phyloP scores from a whole-genome alignment of 2,888 invertebrate species.

The Drosophila stalkeri region DNA sequence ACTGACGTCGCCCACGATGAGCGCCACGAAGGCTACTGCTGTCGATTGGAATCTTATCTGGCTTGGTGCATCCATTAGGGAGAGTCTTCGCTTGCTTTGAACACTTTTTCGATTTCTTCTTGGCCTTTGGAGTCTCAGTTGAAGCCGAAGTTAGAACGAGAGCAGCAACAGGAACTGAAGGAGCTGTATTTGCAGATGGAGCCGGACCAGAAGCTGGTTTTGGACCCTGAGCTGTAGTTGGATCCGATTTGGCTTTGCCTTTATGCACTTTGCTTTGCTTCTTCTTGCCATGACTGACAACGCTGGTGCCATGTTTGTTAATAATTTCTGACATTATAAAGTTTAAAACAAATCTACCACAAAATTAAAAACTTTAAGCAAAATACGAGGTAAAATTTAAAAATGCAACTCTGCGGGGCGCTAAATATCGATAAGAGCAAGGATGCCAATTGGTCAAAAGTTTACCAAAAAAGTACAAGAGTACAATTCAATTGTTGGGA shows the following conservation, averaged over 20 bases:
- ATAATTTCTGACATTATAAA: conserved; percentile 22
- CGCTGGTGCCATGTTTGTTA: not conserved
- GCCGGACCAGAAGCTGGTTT: too few relatives aligned
- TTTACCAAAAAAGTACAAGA: not conserved
- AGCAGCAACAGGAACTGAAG: not conserved
- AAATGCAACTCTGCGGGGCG: not conserved
- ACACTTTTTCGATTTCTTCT: not conserved
- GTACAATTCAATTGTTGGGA: not conserved
- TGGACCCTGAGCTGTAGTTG: too few relatives aligned
- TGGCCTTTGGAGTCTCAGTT: not conserved
- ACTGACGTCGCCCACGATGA: not conserved
- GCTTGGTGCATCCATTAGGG: not conserved
- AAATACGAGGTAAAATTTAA: not conserved
- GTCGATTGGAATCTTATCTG: too few relatives aligned
- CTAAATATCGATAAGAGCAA: not conserved
- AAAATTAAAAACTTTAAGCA: not conserved
- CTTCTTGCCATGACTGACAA: not conserved
- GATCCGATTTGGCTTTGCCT: not conserved
- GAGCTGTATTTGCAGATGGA: not conserved
- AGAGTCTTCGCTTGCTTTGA: not conserved
- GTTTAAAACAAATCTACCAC: not conserved
- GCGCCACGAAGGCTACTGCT: not conserved
- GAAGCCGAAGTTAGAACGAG: not conserved
- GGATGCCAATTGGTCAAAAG: conserved; percentile 8
- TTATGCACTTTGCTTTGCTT: not conserved